These are phyloP conservation scores for Thereva nobilitata DNA, from an alignment of 2,888 invertebrate genomes.

Conservation along the genomic window DNA sequence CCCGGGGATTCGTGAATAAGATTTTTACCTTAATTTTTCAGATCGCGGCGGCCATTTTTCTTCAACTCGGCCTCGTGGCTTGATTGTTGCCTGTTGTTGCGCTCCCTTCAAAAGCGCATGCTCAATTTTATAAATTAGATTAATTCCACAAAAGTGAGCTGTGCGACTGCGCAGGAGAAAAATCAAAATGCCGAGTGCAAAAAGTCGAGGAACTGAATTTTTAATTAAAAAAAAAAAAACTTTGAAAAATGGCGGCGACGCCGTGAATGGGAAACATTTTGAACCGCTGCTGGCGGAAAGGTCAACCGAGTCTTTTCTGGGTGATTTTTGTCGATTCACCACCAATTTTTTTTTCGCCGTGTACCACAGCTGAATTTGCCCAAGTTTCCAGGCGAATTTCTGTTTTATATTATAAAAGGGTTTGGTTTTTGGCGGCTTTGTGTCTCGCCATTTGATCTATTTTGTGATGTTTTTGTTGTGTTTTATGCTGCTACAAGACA, in stretches of 20 bases:
- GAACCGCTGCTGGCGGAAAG: too few species aligned
- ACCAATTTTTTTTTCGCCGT: too few species aligned
- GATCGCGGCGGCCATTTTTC: constrained; percentile 4
- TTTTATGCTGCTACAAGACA: neutral
- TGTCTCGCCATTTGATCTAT: too few species aligned
- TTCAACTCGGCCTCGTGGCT: constrained; percentile 10
- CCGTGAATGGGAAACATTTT: neutral
- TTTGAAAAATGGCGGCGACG: too few species aligned
- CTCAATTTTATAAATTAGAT: too few species aligned
- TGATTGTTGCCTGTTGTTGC: neutral
- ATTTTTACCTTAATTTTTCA: constrained; percentile 26
- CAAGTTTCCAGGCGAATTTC: too few species aligned
- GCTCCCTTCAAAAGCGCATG: too few species aligned
- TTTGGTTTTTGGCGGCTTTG: too few species aligned
- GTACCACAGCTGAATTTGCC: too few species aligned
- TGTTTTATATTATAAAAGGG: too few species aligned
- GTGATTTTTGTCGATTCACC: too few species aligned
- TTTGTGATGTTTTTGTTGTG: neutral
- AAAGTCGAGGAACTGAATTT: constrained; percentile 13
- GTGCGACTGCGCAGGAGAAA: constrained; percentile 10
- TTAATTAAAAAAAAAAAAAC: constrained; percentile 20
- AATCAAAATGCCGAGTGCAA: constrained; percentile 12
- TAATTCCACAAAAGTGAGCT: neutral
- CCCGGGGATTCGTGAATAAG: constrained; percentile 12
- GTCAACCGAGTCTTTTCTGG: too few species aligned